Percentiles rank a stretch among this genome's conserved stretches.
Evolutionary conservation across 2,797 vertebrate species (phyloP).

Genomic region (Cryptoprocta ferox): DNA sequence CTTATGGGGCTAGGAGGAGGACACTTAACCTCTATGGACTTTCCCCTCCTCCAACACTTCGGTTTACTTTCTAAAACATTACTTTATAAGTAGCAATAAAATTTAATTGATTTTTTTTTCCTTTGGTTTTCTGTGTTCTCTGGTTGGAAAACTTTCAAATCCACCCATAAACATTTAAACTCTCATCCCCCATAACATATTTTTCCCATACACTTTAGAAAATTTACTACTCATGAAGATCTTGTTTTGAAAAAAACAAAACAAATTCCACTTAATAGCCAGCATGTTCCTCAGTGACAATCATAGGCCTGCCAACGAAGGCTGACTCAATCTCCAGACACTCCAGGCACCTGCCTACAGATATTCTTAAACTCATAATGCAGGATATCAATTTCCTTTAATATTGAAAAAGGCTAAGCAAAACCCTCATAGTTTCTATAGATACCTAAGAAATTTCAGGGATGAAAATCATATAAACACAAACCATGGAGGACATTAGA

Average conservation of each 20-base stretch:
- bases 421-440: not conserved
- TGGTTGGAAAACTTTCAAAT: slow-evolving; percentile 4
- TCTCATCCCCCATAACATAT: not conserved
- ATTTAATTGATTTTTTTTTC: not conserved
- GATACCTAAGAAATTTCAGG: not conserved
- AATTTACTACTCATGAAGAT: not conserved
- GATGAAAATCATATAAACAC: not conserved
- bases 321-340: not conserved
- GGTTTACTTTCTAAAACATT: not conserved
- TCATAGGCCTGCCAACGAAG: not conserved
- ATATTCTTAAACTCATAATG: not conserved
- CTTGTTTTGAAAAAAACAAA: not conserved
- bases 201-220: not conserved
- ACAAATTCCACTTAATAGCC: not conserved
- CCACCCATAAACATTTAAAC: not conserved
- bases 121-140: not conserved
- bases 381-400: not conserved
- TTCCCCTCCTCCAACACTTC: not conserved
- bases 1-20: not conserved
- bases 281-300: not conserved
- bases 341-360: not conserved
- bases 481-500: not conserved
- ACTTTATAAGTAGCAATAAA: not conserved
- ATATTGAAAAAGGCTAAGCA: not conserved
- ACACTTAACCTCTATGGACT: not conserved